Evolutionary conservation across 2,797 vertebrate genomes (phyloP).

Genomic region (Staurois parvus): DNA sequence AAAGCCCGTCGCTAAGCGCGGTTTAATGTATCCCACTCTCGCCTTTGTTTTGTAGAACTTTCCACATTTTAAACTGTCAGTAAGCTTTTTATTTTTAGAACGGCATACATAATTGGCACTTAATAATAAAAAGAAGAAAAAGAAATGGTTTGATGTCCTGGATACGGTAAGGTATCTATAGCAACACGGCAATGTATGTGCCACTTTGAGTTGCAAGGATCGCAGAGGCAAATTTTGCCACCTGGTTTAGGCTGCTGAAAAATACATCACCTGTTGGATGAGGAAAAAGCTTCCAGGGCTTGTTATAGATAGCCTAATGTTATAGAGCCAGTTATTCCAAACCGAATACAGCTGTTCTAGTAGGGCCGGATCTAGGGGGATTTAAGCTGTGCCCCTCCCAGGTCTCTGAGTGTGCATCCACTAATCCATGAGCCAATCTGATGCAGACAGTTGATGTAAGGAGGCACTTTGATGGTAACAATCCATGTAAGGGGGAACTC

Average conservation of each 20-base stretch:
- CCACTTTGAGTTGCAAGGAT: neutral
- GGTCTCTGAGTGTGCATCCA: too few relatives aligned
- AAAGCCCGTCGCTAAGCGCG: conserved; percentile 12
- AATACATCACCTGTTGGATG: too few relatives aligned
- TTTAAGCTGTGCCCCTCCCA: too few relatives aligned
- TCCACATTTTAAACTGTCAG: conserved; percentile 26
- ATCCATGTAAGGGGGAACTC: too few relatives aligned
- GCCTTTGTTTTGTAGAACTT: conserved; percentile 33
- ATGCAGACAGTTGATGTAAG: too few relatives aligned
- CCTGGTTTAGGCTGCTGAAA: neutral
- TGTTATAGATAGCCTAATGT: too few relatives aligned
- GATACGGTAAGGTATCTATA: conserved; percentile 41
- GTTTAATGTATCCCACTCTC: conserved; percentile 12
- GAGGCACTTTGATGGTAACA: too few relatives aligned
- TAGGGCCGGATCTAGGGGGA: too few relatives aligned
- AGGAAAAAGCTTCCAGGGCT: too few relatives aligned
- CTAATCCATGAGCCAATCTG: too few relatives aligned
- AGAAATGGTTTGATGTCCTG: conserved; percentile 28
- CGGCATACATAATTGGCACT: conserved; percentile 31
- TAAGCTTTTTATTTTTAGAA: conserved; percentile 36
- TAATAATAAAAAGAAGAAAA: conserved; percentile 25
- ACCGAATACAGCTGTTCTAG: too few relatives aligned
- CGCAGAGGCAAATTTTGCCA: neutral
- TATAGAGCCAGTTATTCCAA: too few relatives aligned
- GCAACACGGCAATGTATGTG: conserved; percentile 36